Evolutionary conservation across 2,113 vertebrate genomes (phyloP), one percentile per base, ranked within the genome.

Genomic region (Phoxinus phoxinus): DNA sequence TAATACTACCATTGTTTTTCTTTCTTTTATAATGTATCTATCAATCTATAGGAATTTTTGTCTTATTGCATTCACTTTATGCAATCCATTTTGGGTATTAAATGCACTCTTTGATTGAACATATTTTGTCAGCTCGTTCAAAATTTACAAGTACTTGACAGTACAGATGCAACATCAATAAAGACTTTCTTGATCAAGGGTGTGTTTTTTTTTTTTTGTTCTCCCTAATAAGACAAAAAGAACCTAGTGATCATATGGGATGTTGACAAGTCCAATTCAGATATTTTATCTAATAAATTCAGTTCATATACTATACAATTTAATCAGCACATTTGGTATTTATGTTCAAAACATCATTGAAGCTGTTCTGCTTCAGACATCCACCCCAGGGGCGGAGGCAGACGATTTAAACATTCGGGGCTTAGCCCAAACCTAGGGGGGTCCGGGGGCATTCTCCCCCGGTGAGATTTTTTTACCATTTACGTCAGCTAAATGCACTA

Each of bases 161-260:
- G 95, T 97, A 97, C 94, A 96, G 96, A 97, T 94, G 94, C 93
- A 92, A 94, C 94, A 92, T 96, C 96, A 98, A 97, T 98, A 98
- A 99, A 98, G 93, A 91, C 91, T 93, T 90, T 93, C 93, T 92
- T 93, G 85, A 92, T 93, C 27, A 84, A 88, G 15, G 15, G 19
- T 56, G 32, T 80, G 10, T 79, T 80, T 35, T 35, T 35, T 41
- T 9, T 41, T 21, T 35, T 3, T 46, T 56, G 11, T 67, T 56
- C 11, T 84, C 41, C 27, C 41, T 35, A 48, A 23, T 23, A 48
- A 76, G 4, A 69, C 12, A 15, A 46, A 61, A 10, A n/a, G 25
- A 17, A 15, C 8, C 8, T 46, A 44, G 17, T 44, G 21, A 32
- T 76, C 10, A 30, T 30, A 75, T 48, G 11, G 23, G 2, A 76